Base-by-base conservation (phyloP, 35 echinoderm and acorn worm species). In the Ophiothrix spiculata region DNA sequence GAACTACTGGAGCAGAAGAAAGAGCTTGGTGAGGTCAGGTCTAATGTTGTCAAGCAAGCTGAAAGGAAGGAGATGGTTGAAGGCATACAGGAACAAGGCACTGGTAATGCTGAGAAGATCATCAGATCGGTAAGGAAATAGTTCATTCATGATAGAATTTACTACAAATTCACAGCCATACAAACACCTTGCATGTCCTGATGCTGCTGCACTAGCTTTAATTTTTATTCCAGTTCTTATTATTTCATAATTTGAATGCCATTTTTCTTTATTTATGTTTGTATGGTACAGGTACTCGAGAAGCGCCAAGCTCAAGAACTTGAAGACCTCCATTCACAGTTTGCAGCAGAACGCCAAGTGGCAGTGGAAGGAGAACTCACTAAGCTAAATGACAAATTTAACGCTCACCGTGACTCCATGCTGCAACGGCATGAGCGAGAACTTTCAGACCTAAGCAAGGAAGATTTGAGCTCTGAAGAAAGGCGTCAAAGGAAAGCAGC, bases 251-350 rank as follows among this genome's bases (percentile, higher is more conserved):
- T 6, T 49, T 49, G 42, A 10, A 10, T 49, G 6, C 42, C 42
- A 49, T 49, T 19, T 19, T 69, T 69, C 60, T 25, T 49, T n/a
- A n/a, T n/a, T n/a, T n/a, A n/a, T n/a, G n/a, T n/a, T n/a, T n/a
- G n/a, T n/a, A n/a, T n/a, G n/a, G n/a, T n/a, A 19, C 38, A 98
- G 95, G 95, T 98, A 31, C 86, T 98, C 33, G 95, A 92, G n/a
- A 98, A 94, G 77, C 84, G 95, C 56, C 95, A 98, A 77, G 85
- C 80, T 39, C 91, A 91, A n/a, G 95, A 98, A 84, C 38, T 91
- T 17, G 46, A 80, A 19, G 92, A 91, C 76, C 87, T 98, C 0
- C 91, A 98, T 56, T 80, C 56, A 12, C 95, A 98, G 36, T 98
- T 98, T 75, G 95, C 77, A 45, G 92, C 95, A 32, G 95, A 98